Evolutionary conservation across 53 echinoderm and acorn worm genomes (phyloP).

Genomic region (Paracentrotus lividus): DNA sequence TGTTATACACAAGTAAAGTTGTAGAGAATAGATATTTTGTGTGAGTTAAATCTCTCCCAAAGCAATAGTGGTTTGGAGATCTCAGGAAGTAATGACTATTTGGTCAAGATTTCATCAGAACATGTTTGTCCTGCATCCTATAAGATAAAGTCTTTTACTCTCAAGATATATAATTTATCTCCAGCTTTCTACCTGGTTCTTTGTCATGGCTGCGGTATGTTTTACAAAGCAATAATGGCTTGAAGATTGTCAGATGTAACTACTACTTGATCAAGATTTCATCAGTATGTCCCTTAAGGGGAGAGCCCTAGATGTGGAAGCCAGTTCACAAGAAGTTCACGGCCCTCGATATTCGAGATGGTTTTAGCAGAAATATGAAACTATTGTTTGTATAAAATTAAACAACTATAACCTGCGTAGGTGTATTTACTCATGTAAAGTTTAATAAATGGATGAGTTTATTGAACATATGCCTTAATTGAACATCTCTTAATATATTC

Average conservation of each 20-base stretch:
- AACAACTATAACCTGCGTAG: neutral
- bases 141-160: too few relatives aligned
- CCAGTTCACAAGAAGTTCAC: neutral
- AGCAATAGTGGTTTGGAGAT: too few relatives aligned
- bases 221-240: neutral
- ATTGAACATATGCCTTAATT: too few relatives aligned
- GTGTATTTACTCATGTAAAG: neutral
- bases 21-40: too few relatives aligned
- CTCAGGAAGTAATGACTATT: too few relatives aligned
- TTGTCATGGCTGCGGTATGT: neutral
- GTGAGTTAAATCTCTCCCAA: too few relatives aligned
- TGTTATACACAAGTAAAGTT: too few relatives aligned
- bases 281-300: neutral
- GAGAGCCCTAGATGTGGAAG: conserved; percentile 24
- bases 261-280: conserved; percentile 21
- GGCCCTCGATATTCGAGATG: neutral
- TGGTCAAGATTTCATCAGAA: too few relatives aligned
- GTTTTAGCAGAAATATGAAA: conserved; percentile 10
- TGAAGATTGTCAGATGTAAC: neutral
- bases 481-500: too few relatives aligned
- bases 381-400: neutral
- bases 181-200: conserved; percentile 9
- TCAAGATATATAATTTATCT: conserved; percentile 8
- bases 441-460: neutral
- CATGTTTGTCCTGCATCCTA: too few relatives aligned